Base-by-base conservation (phyloP, 2,888 invertebrate species). In the Nephrocerus scutellatus region DNA sequence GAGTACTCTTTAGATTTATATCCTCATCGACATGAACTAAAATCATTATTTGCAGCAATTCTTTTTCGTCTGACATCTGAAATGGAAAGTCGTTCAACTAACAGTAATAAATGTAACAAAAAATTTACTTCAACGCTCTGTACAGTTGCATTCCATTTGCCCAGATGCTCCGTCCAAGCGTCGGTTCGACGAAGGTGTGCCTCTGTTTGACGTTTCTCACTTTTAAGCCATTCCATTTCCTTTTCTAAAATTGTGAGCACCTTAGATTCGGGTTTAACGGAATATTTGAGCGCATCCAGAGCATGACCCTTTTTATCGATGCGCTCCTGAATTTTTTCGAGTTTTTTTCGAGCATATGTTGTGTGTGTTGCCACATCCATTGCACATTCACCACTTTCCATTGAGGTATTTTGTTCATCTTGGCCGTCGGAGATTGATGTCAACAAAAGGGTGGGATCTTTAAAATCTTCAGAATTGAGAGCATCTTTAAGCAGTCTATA, bases 101-200 rank as follows among this genome's bases (percentile, higher is more conserved):
- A n/a, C n/a, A n/a, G n/a, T n/a, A n/a, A n/a, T n/a, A n/a, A n/a
- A n/a, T n/a, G n/a, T n/a, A n/a, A n/a, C n/a, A n/a, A n/a, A n/a
- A 16, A 10, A 19, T 33, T 24, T 51, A 72, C 84, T 82, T 88
- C 86, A 6, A 84, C 84, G 57, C 82, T 84, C 61, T 86, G 84
- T 16, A 91, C 84, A 26, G 81, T 79, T 6, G 89, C 89, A 43
- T 83, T 77, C 92, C 92, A 92, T 48, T 77, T 76, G 15, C 91
- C 90, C 49, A 91, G 71, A 63, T 91, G 86, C 52, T 89, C 88
- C 0, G 86, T 84, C 92, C 92, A 92, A 32, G 83, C 79, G 68
- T 90, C 88, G 0, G 91, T 91, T 25, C 90, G 74, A 12, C 81
- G 77, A 36, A 91, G 72, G 67, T 92, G 90, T 0, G 85, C 84